Conservation (phyloP, 2,113 vertebrate species). For the Mormyrus lacerda region DNA sequence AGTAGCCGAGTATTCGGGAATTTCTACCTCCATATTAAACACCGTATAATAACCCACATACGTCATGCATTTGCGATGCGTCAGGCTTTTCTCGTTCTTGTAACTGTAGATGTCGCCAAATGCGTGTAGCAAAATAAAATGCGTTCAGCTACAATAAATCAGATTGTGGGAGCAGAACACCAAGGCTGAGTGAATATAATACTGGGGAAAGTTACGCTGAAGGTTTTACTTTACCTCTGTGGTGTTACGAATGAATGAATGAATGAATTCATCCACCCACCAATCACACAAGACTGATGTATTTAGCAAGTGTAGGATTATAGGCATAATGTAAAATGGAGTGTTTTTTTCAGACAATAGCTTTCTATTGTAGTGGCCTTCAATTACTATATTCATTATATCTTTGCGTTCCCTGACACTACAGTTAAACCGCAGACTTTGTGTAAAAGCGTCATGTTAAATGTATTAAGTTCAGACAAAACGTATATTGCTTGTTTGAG, state of each 20-base stretch:
- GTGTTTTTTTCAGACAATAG: not conserved
- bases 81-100: not conserved
- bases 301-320: not conserved
- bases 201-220: not conserved
- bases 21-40: not conserved
- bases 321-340: not conserved
- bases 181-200: not conserved
- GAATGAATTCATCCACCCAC: not conserved
- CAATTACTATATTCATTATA: not conserved
- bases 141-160: not conserved
- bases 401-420: not conserved
- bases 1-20: not conserved
- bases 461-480: not conserved
- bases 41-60: not conserved
- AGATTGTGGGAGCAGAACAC: not conserved
- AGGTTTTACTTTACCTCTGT: not conserved
- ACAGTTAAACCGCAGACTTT: not conserved
- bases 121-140: conserved; percentile 11
- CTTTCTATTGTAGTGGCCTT: not conserved
- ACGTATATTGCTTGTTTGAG: not conserved
- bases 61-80: not conserved
- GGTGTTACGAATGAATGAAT: not conserved
- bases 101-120: conserved; percentile 36
- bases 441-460: not conserved
- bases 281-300: not conserved